Evolutionary conservation across 2,797 vertebrate genomes (phyloP), one percentile per base, ranked within the genome.

Genomic region (Cyprinodon diabolis): DNA sequence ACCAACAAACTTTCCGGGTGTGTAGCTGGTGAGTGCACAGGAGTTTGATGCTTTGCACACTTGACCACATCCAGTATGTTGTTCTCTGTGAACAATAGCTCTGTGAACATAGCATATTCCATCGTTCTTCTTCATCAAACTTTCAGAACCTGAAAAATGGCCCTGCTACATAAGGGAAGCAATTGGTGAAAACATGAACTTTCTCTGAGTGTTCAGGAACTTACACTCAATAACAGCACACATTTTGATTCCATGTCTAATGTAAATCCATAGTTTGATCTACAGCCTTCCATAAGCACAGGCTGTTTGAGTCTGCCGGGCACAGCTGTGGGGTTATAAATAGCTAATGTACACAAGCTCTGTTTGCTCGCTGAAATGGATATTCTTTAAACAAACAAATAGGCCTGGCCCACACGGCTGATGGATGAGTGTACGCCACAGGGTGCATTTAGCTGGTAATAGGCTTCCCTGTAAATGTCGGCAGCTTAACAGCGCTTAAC

Each of bases 281-380:
- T 87, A 79, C 75, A 86, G 82, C 86, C 69, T 75, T 91, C 84
- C 81, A 80, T 86, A 72, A 84, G 77, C 68, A 17, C 47, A 11
- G 75, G 54, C 68, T 54, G 66, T 78, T 84, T 75, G 73, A 87
- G 89, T 86, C 90, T 86, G 54, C 87, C 51, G 30, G 89, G 84
- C 81, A 83, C 72, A 57, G 75, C 54, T 21, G 57, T 71, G 55
- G 71, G 66, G 76, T 86, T 92, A 92, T 92, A 93, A 94, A 94
- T 93, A 94, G 88, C 88, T 90, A 86, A 92, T 92, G 87, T 83
- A 85, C 83, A 87, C 82, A 84, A 23, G 40, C 77, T 87, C 79
- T 92, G 88, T 93, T 93, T 92, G 84, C 86, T 82, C 48, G 75
- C 81, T 88, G 90, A 89, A 91, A 93, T 89, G 83, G 90, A 90